A percentile compares a stretch with the other conserved stretches of the same genome.
These are phyloP conservation scores for Synaphobranchus kaupii DNA, from an alignment of 2,797 vertebrate genomes.

Conservation along the genomic window DNA sequence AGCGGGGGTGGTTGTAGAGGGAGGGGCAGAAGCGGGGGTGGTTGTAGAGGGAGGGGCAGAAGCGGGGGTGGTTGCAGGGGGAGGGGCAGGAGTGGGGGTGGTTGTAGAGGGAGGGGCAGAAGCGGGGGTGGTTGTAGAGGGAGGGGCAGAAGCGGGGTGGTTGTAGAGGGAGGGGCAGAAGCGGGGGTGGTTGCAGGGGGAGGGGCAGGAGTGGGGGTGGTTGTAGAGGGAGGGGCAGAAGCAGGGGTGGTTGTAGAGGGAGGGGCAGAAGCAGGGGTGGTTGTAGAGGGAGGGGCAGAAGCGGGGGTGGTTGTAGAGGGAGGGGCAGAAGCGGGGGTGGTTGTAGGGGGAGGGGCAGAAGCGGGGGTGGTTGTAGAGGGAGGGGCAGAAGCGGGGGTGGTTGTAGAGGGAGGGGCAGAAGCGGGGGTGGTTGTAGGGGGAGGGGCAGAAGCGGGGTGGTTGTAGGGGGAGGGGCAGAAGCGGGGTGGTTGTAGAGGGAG, in stretches of 20 bases:
- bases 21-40: background rate
- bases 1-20: too few species aligned
- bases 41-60: too few species aligned
- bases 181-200: too few species aligned
- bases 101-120: background rate
- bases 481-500: background rate
- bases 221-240: too few species aligned
- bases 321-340: background rate
- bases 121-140: background rate
- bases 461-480: too few species aligned
- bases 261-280: background rate
- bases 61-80: too few species aligned
- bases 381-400: background rate
- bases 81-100: background rate
- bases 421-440: too few species aligned
- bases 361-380: too few species aligned
- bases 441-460: background rate
- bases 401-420: too few species aligned
- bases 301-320: background rate
- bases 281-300: background rate
- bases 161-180: too few species aligned
- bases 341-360: too few species aligned
- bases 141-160: conserved; percentile 15
- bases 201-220: background rate
- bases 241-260: too few species aligned